Base-by-base conservation (phyloP, 2,797 vertebrate species). In the Microcaecilia unicolor region DNA sequence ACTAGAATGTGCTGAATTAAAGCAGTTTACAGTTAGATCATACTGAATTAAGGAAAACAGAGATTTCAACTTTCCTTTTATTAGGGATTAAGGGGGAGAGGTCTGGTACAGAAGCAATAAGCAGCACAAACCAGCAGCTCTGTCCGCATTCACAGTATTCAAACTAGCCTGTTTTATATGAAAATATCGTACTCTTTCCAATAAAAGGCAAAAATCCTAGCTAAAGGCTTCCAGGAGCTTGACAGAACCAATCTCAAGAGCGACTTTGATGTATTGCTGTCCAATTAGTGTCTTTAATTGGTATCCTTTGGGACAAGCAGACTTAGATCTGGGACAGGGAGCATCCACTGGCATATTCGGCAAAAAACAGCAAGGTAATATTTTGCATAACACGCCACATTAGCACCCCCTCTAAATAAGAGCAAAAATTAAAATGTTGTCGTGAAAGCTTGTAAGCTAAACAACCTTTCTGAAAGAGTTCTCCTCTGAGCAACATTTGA, bases 261-360 rank as follows among this genome's bases (percentile, higher is more conserved):
- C 51, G 64, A 72, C 73, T 76, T 78, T 82, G 80, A 85, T 80
- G 70, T 65, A 80, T 78, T 44, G 66, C 75, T 78, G 80, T 73
- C 79, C 78, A 84, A 84, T 86, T 84, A 85, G 74, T 68, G 76
- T 44, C 62, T 76, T 74, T 85, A 84, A 86, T 84, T 84, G 80
- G 76, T 43, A 70, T 80, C 79, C 72, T 72, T 27, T 2, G 80
- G 72, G 83, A 80, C 51, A 3, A 29, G 44, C 55, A 51, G 58
- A 57, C 56, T 56, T 6, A 41, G 61, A 63, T 61, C 55, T 21
- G 51, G 61, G 60, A 42, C 37, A 30, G 44, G 9, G 25, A 57
- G 64, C 28, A 41, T 58, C 55, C 37, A 45, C 52, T 46, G 34
- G 46, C 41, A 24, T 62, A 25, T 34, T 15, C 37, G 23, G 28